Evolutionary conservation across 2,797 vertebrate genomes (phyloP).

Genomic region (Heliangelus exortis): DNA sequence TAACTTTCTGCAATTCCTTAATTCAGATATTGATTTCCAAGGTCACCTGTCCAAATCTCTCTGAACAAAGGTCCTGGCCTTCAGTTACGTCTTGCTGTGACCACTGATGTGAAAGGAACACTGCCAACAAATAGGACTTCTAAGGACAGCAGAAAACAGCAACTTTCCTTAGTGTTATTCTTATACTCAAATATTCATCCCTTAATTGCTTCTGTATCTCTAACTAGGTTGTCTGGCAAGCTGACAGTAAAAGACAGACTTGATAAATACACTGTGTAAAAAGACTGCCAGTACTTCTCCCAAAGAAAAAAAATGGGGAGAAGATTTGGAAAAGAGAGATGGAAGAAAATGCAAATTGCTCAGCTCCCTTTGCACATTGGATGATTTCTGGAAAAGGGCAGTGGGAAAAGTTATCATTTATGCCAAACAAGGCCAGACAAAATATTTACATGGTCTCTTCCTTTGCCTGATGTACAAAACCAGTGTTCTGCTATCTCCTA

Average conservation of each 20-base stretch:
- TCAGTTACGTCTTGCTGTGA: neutral
- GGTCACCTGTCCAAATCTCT: neutral
- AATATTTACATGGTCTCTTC: neutral
- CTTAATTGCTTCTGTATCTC: conserved; percentile 26
- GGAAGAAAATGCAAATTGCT: neutral
- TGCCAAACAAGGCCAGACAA: neutral
- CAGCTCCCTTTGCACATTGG: neutral
- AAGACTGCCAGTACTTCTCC: no score
- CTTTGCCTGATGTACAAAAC: neutral
- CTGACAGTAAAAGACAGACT: conserved; percentile 47
- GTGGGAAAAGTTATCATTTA: neutral
- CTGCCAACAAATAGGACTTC: neutral
- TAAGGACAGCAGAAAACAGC: neutral
- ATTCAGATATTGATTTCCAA: neutral
- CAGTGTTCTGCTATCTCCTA: neutral
- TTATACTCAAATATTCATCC: conserved; percentile 14
- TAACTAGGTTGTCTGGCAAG: conserved; percentile 35
- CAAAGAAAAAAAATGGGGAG: rapidly evolving
- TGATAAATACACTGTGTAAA: conserved; percentile 22
- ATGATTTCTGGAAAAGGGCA: neutral
- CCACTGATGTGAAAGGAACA: neutral
- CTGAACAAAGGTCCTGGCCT: neutral
- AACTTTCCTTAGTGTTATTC: neutral
- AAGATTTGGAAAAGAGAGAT: neutral
- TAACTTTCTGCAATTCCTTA: neutral